Conservation (phyloP, 1,140 invertebrate genomes). For the Maniola jurtina region DNA sequence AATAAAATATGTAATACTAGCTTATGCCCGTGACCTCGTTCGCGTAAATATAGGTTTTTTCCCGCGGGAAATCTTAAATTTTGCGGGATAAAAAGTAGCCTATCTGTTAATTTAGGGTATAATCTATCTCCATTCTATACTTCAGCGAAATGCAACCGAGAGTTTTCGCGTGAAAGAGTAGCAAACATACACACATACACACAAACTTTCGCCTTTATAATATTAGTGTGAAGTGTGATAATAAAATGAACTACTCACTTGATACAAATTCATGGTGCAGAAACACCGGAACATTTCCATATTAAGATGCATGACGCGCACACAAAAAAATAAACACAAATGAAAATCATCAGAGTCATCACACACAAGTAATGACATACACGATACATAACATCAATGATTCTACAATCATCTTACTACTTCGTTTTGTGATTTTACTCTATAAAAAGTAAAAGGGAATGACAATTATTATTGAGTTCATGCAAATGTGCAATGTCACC, state of each 20-base stretch:
- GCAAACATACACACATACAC: too few species aligned
- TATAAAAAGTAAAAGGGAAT: constrained; percentile 37
- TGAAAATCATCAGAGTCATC: background rate
- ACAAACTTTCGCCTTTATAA: too few species aligned
- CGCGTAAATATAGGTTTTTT: too few species aligned
- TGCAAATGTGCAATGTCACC: constrained; percentile 21
- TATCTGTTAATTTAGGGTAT: too few species aligned
- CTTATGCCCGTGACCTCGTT: too few species aligned
- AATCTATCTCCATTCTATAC: too few species aligned
- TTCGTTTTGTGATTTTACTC: constrained; percentile 13
- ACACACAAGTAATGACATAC: background rate
- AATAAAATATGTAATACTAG: background rate
- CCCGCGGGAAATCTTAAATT: too few species aligned
- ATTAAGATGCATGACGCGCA: constrained; percentile 27
- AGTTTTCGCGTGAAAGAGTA: too few species aligned
- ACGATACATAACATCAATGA: background rate
- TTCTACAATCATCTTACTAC: background rate
- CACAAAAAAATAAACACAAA: constrained; percentile 20
- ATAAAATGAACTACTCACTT: constrained; percentile 19
- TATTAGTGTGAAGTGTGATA: too few species aligned
- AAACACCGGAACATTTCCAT: constrained; percentile 23
- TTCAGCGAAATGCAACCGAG: too few species aligned
- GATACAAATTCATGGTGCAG: constrained; percentile 11
- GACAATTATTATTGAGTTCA: constrained; percentile 13
- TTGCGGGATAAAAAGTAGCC: too few species aligned